phyloP scores from a whole-genome alignment of 2,797 vertebrate genomes.

The Poeciliopsis presidionis region DNA sequence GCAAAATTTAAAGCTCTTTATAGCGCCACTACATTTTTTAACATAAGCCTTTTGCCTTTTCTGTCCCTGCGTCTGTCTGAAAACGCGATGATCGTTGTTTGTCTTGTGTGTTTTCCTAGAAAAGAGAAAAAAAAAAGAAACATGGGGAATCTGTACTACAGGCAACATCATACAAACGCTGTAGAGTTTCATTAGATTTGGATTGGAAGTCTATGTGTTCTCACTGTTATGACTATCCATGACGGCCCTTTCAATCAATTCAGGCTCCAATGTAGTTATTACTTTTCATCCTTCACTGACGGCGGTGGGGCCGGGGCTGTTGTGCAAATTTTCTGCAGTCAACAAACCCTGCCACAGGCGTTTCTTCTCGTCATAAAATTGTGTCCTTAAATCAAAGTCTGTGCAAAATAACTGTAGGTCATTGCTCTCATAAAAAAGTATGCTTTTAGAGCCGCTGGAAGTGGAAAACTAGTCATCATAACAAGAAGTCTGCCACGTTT shows the following conservation, averaged over 20 bases:
- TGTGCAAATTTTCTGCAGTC: constrained; percentile 19
- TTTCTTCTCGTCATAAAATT: constrained; percentile 18
- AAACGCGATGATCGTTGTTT: constrained; percentile 19
- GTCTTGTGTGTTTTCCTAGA: constrained; percentile 10
- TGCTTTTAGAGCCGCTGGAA: constrained; percentile 6
- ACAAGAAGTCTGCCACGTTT: constrained; percentile 12
- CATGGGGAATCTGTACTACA: constrained; percentile 36
- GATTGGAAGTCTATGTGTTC: constrained; percentile 36
- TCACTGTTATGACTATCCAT: constrained; percentile 38
- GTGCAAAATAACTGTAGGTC: constrained; percentile 28
- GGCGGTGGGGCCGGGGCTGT: constrained; percentile 3
- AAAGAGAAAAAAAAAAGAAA: constrained; percentile 17
- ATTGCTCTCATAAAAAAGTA: constrained; percentile 15
- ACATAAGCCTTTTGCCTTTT: constrained; percentile 12
- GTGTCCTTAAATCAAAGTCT: constrained; percentile 22
- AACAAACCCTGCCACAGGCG: constrained; percentile 28
- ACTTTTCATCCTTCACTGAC: constrained; percentile 34
- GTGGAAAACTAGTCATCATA: constrained; percentile 23
- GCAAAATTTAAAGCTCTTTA: constrained; percentile 31
- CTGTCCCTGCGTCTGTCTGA: constrained; percentile 20
- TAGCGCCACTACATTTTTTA: constrained; percentile 26
- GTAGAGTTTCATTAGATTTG: constrained; percentile 36
- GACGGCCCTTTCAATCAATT: constrained; percentile 39
- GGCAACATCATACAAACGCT: constrained; percentile 26
- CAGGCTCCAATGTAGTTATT: constrained; percentile 31